These are phyloP conservation scores for Cylindroiulus punctatus DNA, from an alignment of 2,888 invertebrate species.

Conservation along the genomic window DNA sequence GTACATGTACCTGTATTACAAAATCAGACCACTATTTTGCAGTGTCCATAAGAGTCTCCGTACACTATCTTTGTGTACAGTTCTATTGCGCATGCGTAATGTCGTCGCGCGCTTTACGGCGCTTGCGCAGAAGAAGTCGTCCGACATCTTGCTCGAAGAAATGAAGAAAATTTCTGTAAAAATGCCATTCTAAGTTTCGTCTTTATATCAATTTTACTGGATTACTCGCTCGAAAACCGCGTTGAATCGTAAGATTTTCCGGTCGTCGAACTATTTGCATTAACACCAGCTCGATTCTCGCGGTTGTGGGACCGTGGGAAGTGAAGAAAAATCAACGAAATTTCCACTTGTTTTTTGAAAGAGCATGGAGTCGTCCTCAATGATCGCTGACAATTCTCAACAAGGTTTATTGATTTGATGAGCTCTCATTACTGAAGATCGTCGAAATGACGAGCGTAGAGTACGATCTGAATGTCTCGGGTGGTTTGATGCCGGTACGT, in stretches of 20 bases:
- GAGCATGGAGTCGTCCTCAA: conserved; percentile 44
- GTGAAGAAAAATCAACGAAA: neutral
- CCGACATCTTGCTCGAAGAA: conserved; percentile 50
- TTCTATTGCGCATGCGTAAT: neutral
- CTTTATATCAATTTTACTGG: neutral
- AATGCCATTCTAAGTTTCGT: conserved; percentile 35
- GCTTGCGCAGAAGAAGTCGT: neutral
- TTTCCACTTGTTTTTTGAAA: conserved; percentile 50
- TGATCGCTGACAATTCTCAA: neutral
- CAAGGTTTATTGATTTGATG: conserved; percentile 48
- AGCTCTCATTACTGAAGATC: neutral
- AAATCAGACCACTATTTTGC: neutral
- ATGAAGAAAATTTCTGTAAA: neutral
- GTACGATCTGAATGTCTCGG: conserved; percentile 81
- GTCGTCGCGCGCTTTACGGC: neutral
- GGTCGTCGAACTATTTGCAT: neutral
- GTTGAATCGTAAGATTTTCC: conserved; percentile 19
- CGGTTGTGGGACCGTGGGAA: neutral
- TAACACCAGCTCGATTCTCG: neutral
- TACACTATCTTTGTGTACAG: neutral
- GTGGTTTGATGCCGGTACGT: conserved; percentile 88
- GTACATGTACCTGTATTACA: no score
- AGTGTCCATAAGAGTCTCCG: neutral
- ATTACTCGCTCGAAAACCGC: neutral
- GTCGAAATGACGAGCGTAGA: conserved; percentile 73